Evolutionary conservation across 2,113 vertebrate genomes (phyloP).

Genomic region (Brachyistius frenatus): DNA sequence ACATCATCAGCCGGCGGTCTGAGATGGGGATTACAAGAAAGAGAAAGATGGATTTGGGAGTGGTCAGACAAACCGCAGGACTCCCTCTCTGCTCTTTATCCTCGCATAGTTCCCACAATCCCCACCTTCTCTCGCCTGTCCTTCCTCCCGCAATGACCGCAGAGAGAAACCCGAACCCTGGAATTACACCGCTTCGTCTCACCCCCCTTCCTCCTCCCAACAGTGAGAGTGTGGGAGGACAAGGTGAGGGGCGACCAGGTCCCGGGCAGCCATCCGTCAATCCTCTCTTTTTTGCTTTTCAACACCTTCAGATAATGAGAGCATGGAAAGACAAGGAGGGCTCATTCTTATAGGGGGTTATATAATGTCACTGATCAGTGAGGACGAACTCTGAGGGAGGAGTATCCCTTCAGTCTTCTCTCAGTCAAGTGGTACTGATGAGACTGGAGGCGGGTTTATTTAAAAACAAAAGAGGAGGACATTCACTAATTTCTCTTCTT

Average conservation of each 20-base stretch:
- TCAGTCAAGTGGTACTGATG: conserved; percentile 14
- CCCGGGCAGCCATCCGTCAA: conserved; percentile 55
- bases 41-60: conserved; percentile 73
- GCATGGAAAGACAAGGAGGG: conserved; percentile 59
- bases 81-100: conserved; percentile 77
- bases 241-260: conserved; percentile 47
- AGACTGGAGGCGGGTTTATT: conserved; percentile 4
- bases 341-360: conserved; percentile 62
- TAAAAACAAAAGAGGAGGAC: conserved; percentile 52
- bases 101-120: conserved; percentile 72
- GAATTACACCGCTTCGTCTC: conserved; percentile 73
- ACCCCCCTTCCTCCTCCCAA: conserved; percentile 12
- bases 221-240: conserved; percentile 71
- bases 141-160: conserved; percentile 76
- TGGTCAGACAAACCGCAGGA: conserved; percentile 71
- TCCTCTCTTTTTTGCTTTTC: conserved; percentile 62
- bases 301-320: conserved; percentile 66
- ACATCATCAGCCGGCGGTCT: conserved; percentile 63
- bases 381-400: conserved; percentile 33
- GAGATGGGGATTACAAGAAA: conserved; percentile 70
- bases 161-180: conserved; percentile 83
- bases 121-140: conserved; percentile 65
- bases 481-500: conserved; percentile 54
- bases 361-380: conserved; percentile 56
- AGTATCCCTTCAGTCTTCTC: conserved; percentile 22